Conservation (phyloP, 2,888 invertebrate genomes). For the Lacanobia wlatinum region DNA sequence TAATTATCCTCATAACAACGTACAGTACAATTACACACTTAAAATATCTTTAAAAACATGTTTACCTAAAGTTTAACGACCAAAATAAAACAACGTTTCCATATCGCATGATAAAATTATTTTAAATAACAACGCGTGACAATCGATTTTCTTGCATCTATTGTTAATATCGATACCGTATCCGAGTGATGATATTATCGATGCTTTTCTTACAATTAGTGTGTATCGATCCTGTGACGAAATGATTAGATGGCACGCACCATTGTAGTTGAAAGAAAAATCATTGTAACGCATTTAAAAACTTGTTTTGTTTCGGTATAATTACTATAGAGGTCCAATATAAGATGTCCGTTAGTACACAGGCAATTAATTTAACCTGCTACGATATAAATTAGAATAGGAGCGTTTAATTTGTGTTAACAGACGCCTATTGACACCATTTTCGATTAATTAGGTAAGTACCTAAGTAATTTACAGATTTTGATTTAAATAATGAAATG, state of each 20-base stretch:
- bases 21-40: conserved; percentile 17
- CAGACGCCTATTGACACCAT: conserved; percentile 44
- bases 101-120: conserved; percentile 57
- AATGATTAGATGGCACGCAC: conserved; percentile 73
- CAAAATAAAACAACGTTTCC: conserved; percentile 51
- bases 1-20: conserved; percentile 19
- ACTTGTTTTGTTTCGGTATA: conserved; percentile 73
- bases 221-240: conserved; percentile 62
- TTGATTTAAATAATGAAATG: conserved; percentile 44
- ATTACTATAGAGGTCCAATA: conserved; percentile 69
- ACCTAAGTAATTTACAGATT: conserved; percentile 36
- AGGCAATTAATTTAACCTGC: conserved; percentile 76
- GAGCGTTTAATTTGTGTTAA: conserved; percentile 56
- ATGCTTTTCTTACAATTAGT: conserved; percentile 62
- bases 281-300: conserved; percentile 70
- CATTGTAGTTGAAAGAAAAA: conserved; percentile 66
- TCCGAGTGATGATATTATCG: conserved; percentile 57
- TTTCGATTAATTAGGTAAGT: conserved; percentile 44
- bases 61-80: conserved; percentile 47
- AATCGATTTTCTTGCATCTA: conserved; percentile 58
- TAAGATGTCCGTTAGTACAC: conserved; percentile 72
- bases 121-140: conserved; percentile 55
- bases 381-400: conserved; percentile 71
- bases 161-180: conserved; percentile 51
- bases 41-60: conserved; percentile 22